These are phyloP conservation scores for Chelon auratus DNA, from an alignment of 2,797 vertebrate species.

Conservation along the genomic window DNA sequence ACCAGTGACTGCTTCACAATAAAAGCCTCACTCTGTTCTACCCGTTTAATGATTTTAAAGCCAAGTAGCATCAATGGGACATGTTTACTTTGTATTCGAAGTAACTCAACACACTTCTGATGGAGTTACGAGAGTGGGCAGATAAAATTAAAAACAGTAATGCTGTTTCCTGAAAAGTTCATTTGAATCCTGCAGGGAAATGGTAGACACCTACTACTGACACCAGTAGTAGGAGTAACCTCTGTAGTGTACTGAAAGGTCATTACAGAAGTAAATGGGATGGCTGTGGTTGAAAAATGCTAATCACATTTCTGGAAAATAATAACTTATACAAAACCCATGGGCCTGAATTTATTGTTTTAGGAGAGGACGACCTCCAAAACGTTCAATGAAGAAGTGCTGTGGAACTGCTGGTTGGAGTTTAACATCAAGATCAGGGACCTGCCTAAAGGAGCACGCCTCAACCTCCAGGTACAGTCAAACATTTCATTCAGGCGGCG, in stretches of 20 bases:
- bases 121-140: neutral
- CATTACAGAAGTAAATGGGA: neutral
- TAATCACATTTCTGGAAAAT: no score
- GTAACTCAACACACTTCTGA: neutral
- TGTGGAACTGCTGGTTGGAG: constrained; percentile 98
- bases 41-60: neutral
- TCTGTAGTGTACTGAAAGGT: neutral
- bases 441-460: constrained; percentile 94
- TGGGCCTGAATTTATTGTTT: neutral
- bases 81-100: neutral
- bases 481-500: neutral
- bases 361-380: constrained; percentile 90
- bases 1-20: neutral
- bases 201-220: no score
- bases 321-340: no score
- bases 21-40: neutral
- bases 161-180: neutral
- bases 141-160: constrained; percentile 11
- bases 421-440: constrained; percentile 97
- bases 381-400: constrained; percentile 93
- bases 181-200: constrained; percentile 4
- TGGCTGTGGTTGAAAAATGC: neutral
- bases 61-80: neutral
- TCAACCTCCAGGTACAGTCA: constrained; percentile 93
- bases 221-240: neutral